phyloP scores from a whole-genome alignment of 2,888 invertebrate genomes.

The Nomada fucata region DNA sequence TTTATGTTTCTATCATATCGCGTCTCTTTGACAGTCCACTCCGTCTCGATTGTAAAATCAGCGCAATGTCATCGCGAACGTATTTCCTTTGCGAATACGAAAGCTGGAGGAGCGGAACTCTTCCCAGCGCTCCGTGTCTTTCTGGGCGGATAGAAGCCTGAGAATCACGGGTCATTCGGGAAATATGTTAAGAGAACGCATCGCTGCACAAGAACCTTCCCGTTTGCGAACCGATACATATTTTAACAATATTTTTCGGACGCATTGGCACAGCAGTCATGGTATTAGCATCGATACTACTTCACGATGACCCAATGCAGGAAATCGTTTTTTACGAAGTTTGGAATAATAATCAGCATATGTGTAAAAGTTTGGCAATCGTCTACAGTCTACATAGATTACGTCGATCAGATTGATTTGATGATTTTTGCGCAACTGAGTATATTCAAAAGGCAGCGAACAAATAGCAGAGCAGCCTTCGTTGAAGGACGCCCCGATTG shows the following conservation, averaged over 20 bases:
- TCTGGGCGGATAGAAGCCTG: neutral
- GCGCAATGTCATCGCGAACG: neutral
- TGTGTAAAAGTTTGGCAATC: too few species aligned
- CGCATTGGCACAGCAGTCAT: neutral
- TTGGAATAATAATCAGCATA: too few species aligned
- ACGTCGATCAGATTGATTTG: slow-evolving; percentile 11
- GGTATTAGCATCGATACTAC: neutral
- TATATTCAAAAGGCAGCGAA: too few species aligned
- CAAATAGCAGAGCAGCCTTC: too few species aligned
- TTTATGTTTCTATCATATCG: neutral
- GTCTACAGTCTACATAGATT: neutral
- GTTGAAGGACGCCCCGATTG: too few species aligned
- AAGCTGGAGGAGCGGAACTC: slow-evolving; percentile 8
- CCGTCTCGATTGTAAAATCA: neutral
- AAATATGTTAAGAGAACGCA: slow-evolving; percentile 34
- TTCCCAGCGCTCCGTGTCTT: slow-evolving; percentile 6
- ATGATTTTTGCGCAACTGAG: neutral
- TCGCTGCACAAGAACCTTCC: slow-evolving; percentile 2
- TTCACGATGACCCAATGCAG: slow-evolving; percentile 5
- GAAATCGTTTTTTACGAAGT: too few species aligned
- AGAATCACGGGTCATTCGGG: slow-evolving; percentile 21
- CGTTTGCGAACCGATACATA: slow-evolving; percentile 5
- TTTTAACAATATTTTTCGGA: neutral
- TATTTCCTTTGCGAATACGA: neutral
- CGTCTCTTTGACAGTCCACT: neutral